These are phyloP conservation scores for Copidosoma aretas DNA, from an alignment of 2,888 invertebrate genomes.

Conservation along the genomic window DNA sequence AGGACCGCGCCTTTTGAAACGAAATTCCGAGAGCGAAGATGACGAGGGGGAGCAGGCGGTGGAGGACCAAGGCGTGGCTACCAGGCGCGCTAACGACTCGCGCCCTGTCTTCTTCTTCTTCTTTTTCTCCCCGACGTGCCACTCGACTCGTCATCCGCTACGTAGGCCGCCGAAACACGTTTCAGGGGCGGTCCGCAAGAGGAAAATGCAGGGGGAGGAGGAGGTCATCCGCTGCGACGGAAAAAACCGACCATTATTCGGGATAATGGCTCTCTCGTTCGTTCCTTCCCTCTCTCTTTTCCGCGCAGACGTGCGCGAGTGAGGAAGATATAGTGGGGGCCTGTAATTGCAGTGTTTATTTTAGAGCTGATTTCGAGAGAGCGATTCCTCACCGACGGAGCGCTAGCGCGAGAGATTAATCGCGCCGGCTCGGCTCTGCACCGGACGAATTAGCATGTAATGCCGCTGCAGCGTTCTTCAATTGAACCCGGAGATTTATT, in stretches of 20 bases:
- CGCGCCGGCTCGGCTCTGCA: not conserved
- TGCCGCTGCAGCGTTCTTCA: constrained; percentile 25
- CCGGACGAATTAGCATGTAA: constrained; percentile 24
- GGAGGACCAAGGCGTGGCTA: constrained; percentile 49
- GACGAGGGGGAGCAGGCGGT: constrained; percentile 19
- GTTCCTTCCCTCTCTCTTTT: constrained; percentile 6
- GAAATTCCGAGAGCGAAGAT: constrained; percentile 6
- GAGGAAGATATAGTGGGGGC: too few relatives aligned
- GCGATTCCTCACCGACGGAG: constrained; percentile 34
- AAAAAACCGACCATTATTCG: too few relatives aligned
- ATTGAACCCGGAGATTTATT: constrained; percentile 24
- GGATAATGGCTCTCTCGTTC: not conserved
- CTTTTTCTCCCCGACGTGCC: constrained; percentile 15
- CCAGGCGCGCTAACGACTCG: constrained; percentile 54
- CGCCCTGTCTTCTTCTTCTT: constrained; percentile 35
- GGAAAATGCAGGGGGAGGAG: too few relatives aligned
- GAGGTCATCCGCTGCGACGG: too few relatives aligned
- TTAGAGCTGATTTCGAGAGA: constrained; percentile 21
- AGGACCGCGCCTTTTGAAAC: not conserved
- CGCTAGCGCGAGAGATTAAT: constrained; percentile 22
- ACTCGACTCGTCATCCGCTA: not conserved
- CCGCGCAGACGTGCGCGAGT: not conserved
- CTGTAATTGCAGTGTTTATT: constrained; percentile 35
- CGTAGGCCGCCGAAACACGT: too few relatives aligned
- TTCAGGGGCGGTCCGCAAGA: too few relatives aligned